A percentile compares a stretch with the other conserved stretches of the same genome.
phyloP scores from a whole-genome alignment of 2,888 invertebrate species.

The Caenorhabditis sp. region DNA sequence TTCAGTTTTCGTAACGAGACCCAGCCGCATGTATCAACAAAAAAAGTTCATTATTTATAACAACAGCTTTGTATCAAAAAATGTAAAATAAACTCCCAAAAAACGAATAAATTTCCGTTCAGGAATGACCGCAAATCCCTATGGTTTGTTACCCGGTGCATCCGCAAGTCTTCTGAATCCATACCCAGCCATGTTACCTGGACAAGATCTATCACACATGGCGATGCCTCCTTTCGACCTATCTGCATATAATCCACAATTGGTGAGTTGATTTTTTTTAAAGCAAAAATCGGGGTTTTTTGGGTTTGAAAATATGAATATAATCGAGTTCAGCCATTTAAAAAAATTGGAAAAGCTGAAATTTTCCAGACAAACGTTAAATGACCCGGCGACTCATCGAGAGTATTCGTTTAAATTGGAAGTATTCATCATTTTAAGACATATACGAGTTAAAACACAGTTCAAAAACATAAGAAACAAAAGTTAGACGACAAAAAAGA shows the following conservation, averaged over 20 bases:
- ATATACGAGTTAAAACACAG: too few species aligned
- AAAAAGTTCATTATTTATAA: neutral
- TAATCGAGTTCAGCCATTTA: neutral
- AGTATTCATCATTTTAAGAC: too few species aligned
- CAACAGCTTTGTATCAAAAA: neutral
- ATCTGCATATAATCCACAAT: constrained; percentile 54
- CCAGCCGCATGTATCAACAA: too few species aligned
- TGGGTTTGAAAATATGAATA: too few species aligned
- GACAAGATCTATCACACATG: constrained; percentile 50
- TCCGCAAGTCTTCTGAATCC: constrained; percentile 48
- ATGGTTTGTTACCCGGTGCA: constrained; percentile 44
- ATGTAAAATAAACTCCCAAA: constrained; percentile 15
- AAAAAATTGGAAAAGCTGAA: too few species aligned
- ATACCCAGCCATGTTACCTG: constrained; percentile 53
- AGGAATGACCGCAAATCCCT: constrained; percentile 40
- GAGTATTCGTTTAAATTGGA: too few species aligned
- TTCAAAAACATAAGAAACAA: too few species aligned
- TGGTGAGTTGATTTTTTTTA: constrained; percentile 37
- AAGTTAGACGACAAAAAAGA: too few species aligned
- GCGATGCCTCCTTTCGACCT: constrained; percentile 53
- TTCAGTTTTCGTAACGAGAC: too few species aligned
- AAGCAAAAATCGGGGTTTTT: neutral
- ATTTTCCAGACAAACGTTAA: too few species aligned
- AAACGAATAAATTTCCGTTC: constrained; percentile 29
- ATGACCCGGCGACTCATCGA: too few species aligned